Base-by-base conservation (phyloP, 1,140 invertebrate genomes). In the Scaptodrosophila lebanonensis region DNA sequence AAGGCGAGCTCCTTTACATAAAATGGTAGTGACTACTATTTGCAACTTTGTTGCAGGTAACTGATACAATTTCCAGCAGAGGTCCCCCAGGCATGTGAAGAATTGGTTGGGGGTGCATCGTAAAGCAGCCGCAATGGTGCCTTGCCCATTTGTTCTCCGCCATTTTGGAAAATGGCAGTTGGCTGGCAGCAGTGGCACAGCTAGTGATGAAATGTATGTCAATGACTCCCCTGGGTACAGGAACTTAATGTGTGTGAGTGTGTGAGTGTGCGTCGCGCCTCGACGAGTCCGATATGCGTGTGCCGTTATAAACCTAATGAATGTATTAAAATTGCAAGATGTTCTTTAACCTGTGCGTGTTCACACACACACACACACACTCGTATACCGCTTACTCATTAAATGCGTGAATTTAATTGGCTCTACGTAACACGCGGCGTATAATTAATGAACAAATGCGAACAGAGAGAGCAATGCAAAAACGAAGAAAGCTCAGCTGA, bases 351-450 rank as follows among this genome's bases (percentile, higher is more conserved):
- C 22, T 25, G 22, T 25, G 22, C 22, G 22, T 4, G 22, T 25
- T 4, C 8, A 25, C 8, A 25, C 22, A 4, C 22, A 25, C 8
- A 25, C 22, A 4, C 22, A 42, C 45, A 66, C 62, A 58, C 53
- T 64, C 59, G 43, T 18, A 30, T 44, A 45, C 67, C 32, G 54
- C 63, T 77, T 67, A 64, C 67, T 77, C 67, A 76, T 76, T 77
- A 77, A 79, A 79, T 65, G 73, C 73, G 73, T 69, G 66, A 73
- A 82, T 73, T 79, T 79, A 79, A 79, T 79, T 73, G 73, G 69
- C 75, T 57, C 57, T 44, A 64, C 53, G 65, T 67, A 47, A 61
- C 73, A 82, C 75, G 73, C 66, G 64, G 66, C 60, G 60, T 79
- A 72, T 79, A 79, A 73, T 79, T 82, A 79, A 79, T 82, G 73